Evolutionary conservation across 2,888 invertebrate genomes (phyloP).

Genomic region (Conchocele bisecta): DNA sequence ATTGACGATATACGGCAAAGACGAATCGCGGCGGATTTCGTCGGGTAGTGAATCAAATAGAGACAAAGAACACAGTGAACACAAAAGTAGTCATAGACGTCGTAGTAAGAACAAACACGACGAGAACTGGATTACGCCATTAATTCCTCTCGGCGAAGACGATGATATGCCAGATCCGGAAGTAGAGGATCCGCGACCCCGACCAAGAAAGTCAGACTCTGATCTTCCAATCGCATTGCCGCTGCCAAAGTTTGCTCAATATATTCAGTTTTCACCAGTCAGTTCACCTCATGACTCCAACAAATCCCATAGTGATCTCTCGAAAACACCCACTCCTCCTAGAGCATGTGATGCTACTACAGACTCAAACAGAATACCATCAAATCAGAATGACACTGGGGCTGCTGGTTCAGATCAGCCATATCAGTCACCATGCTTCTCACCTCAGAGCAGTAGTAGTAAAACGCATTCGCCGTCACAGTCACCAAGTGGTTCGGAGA

Average conservation of each 20-base stretch:
- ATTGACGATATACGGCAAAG: conserved; percentile 17
- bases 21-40: conserved; percentile 52
- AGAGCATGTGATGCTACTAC: conserved; percentile 4
- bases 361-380: not conserved
- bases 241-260: conserved; percentile 91
- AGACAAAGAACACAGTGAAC: conserved; percentile 54
- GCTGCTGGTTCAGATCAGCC: conserved; percentile 26
- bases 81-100: conserved; percentile 31
- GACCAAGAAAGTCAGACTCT: conserved; percentile 47
- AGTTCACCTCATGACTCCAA: conserved; percentile 68
- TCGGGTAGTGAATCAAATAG: conserved; percentile 61
- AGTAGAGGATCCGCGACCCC: conserved; percentile 61
- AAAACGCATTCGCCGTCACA: conserved; percentile 72
- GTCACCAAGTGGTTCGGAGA: conserved; percentile 67
- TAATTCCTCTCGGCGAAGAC: conserved; percentile 67
- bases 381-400: conserved; percentile 4
- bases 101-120: conserved; percentile 55
- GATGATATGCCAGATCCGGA: conserved; percentile 61
- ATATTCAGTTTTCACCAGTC: conserved; percentile 59
- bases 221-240: conserved; percentile 93
- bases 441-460: conserved; percentile 70
- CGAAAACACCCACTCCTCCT: conserved; percentile 11
- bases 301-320: conserved; percentile 56
- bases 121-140: conserved; percentile 62
- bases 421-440: conserved; percentile 70